Percentiles rank a stretch among this genome's conserved stretches.
Conservation (phyloP, 2,888 invertebrate genomes). For the Clostera curtula region DNA sequence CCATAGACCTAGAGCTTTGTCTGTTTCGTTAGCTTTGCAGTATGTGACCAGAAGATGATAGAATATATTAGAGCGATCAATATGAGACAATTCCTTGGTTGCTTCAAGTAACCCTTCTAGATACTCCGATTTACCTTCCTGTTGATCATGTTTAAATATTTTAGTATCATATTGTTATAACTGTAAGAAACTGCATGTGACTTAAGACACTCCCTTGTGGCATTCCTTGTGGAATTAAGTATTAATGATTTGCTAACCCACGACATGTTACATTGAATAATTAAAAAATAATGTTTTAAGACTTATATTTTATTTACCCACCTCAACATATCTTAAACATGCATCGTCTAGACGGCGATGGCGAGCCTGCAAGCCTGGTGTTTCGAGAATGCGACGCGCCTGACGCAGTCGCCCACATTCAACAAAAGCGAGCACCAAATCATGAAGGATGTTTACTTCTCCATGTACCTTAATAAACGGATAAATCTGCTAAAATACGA, state of each 20-base stretch:
- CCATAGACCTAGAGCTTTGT: slow-evolving; percentile 87
- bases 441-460: slow-evolving; percentile 88
- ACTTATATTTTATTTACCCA: too few species aligned
- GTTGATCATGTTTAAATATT: too few species aligned
- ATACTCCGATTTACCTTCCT: slow-evolving; percentile 78
- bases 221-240: neutral
- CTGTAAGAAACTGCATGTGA: neutral
- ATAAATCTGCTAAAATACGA: too few species aligned
- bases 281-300: too few species aligned
- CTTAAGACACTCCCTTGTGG: neutral
- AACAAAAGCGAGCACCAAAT: slow-evolving; percentile 87
- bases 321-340: slow-evolving; percentile 77
- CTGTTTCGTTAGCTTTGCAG: slow-evolving; percentile 79
- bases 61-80: slow-evolving; percentile 84
- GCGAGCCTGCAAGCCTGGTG: slow-evolving; percentile 83
- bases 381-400: slow-evolving; percentile 89
- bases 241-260: too few species aligned
- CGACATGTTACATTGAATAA: too few species aligned
- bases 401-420: slow-evolving; percentile 87
- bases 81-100: slow-evolving; percentile 83
- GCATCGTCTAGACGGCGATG: slow-evolving; percentile 79
- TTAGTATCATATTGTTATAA: neutral
- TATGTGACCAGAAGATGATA: slow-evolving; percentile 84
- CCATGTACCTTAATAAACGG: slow-evolving; percentile 84
- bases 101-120: slow-evolving; percentile 86